Base-by-base conservation (phyloP, 2,888 invertebrate species). In the Hydraecia micacea region DNA sequence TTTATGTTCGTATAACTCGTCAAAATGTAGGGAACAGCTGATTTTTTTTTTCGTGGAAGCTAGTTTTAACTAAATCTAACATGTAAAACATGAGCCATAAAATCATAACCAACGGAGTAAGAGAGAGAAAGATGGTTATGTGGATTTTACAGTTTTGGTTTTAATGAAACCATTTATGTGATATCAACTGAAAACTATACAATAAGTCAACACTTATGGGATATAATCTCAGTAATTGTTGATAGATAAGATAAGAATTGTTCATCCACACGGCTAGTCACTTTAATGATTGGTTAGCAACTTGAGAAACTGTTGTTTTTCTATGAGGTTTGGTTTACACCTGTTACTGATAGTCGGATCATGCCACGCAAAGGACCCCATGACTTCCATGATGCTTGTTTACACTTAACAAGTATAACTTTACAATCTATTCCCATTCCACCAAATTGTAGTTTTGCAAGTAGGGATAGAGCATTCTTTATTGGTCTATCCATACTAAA, bases 141-240 rank as follows among this genome's bases (percentile, higher is more conserved):
- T 18, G 11, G 18, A 46, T n/a, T 18, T 46, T 46, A 13, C 39
- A 49, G 1, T 52, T 32, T 7, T 42, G 21, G 32, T 63, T 49
- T 7, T 21, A n/a, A 67, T 39, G 5, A 77, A 46, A 46, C 2
- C 8, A 3, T 79, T 58, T 1, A n/a, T 15, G 13, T 7, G 65
- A 15, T n/a, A 52, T 77, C n/a, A n/a, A 65, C 18, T 28, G 3
- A 28, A 67, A 60, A 25, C 18, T 8, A 55, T 1, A 62, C 5
- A 73, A 9, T 9, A 28, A 60, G n/a, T 21, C 9, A 81, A n/a
- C 42, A 60, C 42, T 36, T 28, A 42, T 1, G 7, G 9, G 5
- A n/a, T 5, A 60, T 46, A 81, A 74, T 79, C 75, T 81, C 21
- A 46, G 63, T 65, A 63, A 63, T 39, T 46, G 55, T 65, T 25